Percentiles rank a stretch among this genome's conserved stretches.
phyloP scores from a whole-genome alignment of 2,113 vertebrate genomes.

The Poeciliopsis turrubarensis region DNA sequence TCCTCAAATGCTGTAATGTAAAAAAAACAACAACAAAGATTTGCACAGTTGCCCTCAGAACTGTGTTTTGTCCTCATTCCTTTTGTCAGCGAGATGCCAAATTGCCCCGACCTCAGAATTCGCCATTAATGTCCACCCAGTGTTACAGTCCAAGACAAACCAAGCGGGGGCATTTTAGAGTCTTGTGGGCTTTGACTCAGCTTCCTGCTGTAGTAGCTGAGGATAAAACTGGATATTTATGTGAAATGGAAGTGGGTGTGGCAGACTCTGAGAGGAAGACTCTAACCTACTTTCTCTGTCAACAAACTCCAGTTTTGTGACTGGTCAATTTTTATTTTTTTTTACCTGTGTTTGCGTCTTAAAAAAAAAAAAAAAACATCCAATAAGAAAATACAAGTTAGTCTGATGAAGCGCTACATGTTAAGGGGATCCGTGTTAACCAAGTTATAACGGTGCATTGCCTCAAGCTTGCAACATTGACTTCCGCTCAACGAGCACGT shows the following conservation, averaged over 20 bases:
- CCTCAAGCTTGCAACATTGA: not conserved
- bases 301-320: slow-evolving; percentile 44
- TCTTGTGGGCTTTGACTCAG: slow-evolving; percentile 81
- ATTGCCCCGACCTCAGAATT: slow-evolving; percentile 24
- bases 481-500: too few relatives aligned
- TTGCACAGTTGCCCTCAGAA: slow-evolving; percentile 14
- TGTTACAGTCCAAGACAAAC: slow-evolving; percentile 83
- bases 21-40: too few relatives aligned
- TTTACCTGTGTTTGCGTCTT: slow-evolving; percentile 24
- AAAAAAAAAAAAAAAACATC: not conserved
- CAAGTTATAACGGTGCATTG: not conserved
- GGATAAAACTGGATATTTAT: slow-evolving; percentile 71
- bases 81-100: slow-evolving; percentile 14
- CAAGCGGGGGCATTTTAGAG: slow-evolving; percentile 79
- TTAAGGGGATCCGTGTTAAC: not conserved
- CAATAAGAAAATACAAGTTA: not conserved
- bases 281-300: slow-evolving; percentile 64
- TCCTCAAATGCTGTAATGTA: too few relatives aligned
- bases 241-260: slow-evolving; percentile 54
- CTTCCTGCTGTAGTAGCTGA: slow-evolving; percentile 80
- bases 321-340: not conserved
- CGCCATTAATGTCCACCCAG: slow-evolving; percentile 79
- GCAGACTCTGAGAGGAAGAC: slow-evolving; percentile 63
- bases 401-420: too few relatives aligned
- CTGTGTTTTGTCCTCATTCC: slow-evolving; percentile 21